Conservation (phyloP, 2,888 invertebrate genomes). For the Cybosia mesomella region DNA sequence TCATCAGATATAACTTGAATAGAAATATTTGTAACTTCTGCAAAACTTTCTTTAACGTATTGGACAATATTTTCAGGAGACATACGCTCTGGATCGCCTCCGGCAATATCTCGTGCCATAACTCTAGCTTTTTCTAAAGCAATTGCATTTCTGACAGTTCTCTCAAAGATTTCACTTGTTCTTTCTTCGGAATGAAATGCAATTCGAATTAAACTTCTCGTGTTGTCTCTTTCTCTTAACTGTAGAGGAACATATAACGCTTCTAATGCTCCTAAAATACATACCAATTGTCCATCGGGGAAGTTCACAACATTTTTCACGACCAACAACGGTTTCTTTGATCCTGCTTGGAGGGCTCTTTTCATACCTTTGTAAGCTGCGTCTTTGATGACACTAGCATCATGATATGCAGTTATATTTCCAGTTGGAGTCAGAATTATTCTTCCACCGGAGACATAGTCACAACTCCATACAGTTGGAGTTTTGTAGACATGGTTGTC, state of each 20-base stretch:
- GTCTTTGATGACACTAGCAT: constrained; percentile 82
- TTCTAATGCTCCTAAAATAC: constrained; percentile 94
- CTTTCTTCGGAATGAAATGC: constrained; percentile 88
- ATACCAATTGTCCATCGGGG: constrained; percentile 91
- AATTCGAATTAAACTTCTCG: constrained; percentile 87
- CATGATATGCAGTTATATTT: constrained; percentile 88
- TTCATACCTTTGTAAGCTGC: constrained; percentile 92
- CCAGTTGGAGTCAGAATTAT: constrained; percentile 93
- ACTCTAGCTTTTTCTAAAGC: constrained; percentile 90
- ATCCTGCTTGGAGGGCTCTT: constrained; percentile 95
- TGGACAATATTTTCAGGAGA: constrained; percentile 92
- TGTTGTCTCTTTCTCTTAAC: constrained; percentile 89
- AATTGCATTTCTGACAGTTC: constrained; percentile 87
- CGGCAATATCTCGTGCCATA: constrained; percentile 85
- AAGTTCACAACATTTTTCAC: constrained; percentile 90
- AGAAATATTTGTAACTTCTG: constrained; percentile 86
- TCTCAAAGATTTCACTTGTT: constrained; percentile 81
- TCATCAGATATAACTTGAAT: constrained; percentile 89
- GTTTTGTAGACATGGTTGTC: constrained; percentile 79
- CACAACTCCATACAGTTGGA: constrained; percentile 88
- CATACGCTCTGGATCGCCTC: constrained; percentile 96
- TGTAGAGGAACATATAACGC: constrained; percentile 95
- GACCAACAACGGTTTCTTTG: constrained; percentile 92
- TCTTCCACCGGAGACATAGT: constrained; percentile 88
- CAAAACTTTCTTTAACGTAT: constrained; percentile 90